Evolutionary conservation across 64 coral and sea anemone genomes (phyloP), one percentile per base, ranked within the genome.

Genomic region (Montipora efflorescens): DNA sequence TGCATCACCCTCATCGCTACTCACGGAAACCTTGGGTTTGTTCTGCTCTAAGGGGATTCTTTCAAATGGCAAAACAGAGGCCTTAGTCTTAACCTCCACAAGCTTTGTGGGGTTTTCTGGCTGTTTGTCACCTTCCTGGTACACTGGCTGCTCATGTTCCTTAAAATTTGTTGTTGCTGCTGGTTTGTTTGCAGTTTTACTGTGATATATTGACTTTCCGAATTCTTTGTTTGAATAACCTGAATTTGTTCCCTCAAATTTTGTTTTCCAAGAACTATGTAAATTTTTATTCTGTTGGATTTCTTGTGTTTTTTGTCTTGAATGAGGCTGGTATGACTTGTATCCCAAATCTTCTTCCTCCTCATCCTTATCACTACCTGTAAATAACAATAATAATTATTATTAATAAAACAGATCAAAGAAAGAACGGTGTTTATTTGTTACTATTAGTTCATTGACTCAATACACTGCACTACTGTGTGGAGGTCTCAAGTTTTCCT

Each of bases 231-330:
- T 81, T 52, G 77, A 43, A 72, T 21, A 14, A 8, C 12, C 71
- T 21, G 49, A 15, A 1, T 74, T 47, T 19, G 25, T 62, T 57
- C 16, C 23, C 43, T 91, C 20, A 10, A 22, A 45, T 59, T 76
- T 59, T 45, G 48, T 11, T 44, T 75, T 46, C 70, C 71, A 89
- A 77, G 87, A 77, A 47, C 51, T 77, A 12, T 18, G 55, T 47
- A 89, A 10, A 71, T 86, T 64, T 86, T 86, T 71, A 43, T 52
- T 7, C 43, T 86, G 62, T 49, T 86, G 16, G 48, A 4, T 22
- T 86, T 86, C 82, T 36, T 76, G 57, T 59, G 48, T 15, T 12
- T 87, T 4, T 13, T 58, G 74, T 77, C 25, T 89, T 13, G 7
- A 3, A 4, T 48, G 47, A 75, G 70, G 16, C 13, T 89, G 52